Percentiles rank a stretch among this genome's conserved stretches.
phyloP scores from a whole-genome alignment of 2,888 invertebrate species.

The Polymixis lichenea region DNA sequence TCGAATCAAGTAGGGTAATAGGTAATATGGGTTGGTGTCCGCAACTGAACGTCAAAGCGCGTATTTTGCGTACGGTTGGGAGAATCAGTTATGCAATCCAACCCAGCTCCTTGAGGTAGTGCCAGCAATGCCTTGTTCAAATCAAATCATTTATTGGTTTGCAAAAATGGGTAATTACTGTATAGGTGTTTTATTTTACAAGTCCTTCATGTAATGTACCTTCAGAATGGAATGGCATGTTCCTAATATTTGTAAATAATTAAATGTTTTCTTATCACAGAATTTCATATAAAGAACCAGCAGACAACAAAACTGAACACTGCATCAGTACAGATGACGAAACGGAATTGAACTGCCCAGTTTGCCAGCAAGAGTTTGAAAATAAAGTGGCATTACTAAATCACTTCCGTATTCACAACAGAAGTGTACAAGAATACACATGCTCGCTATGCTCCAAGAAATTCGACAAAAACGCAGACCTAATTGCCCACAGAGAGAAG shows the following conservation, averaged over 20 bases:
- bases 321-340: slow-evolving; percentile 9
- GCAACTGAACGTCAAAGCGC: too few relatives aligned
- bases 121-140: too few relatives aligned
- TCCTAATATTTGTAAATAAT: neutral
- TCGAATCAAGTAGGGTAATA: too few relatives aligned
- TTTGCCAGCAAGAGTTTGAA: slow-evolving; percentile 39
- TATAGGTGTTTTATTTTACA: too few relatives aligned
- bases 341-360: slow-evolving; percentile 10
- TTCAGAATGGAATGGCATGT: too few relatives aligned
- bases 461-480: slow-evolving; percentile 65
- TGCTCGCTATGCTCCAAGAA: slow-evolving; percentile 63
- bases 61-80: too few relatives aligned
- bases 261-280: slow-evolving; percentile 28
- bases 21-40: too few relatives aligned
- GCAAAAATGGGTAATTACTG: too few relatives aligned
- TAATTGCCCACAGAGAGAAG: slow-evolving; percentile 65
- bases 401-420: slow-evolving; percentile 50
- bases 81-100: too few relatives aligned
- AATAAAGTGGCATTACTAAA: slow-evolving; percentile 28
- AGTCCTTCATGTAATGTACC: too few relatives aligned
- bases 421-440: slow-evolving; percentile 46
- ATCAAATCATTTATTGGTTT: too few relatives aligned
- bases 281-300: slow-evolving; percentile 43
- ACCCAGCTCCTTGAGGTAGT: too few relatives aligned
- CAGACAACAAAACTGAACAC: neutral